Percentiles rank a stretch among this genome's conserved stretches.
These are phyloP conservation scores for Mellilla xanthometata DNA, from an alignment of 2,888 invertebrate species.

Conservation along the genomic window DNA sequence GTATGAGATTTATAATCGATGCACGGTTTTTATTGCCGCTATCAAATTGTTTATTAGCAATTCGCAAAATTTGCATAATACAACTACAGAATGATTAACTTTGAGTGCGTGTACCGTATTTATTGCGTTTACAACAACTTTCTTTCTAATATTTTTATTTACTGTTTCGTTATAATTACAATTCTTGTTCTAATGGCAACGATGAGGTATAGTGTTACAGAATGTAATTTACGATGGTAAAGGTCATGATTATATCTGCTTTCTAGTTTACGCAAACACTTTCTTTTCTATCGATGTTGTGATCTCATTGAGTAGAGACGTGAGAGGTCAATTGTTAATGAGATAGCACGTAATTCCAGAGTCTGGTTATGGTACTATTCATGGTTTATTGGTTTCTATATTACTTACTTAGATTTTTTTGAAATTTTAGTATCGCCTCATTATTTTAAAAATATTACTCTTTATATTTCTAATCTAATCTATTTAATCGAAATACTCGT, in stretches of 20 bases:
- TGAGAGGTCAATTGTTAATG: conserved; percentile 25
- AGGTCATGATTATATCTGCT: conserved; percentile 16
- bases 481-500: no score
- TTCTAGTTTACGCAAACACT: conserved; percentile 17
- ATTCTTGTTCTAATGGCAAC: no score
- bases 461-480: no score
- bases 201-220: not conserved
- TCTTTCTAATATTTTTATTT: not conserved
- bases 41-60: not conserved
- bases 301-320: not conserved
- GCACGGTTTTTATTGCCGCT: not conserved
- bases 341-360: conserved; percentile 6
- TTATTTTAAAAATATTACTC: no score
- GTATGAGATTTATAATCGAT: not conserved
- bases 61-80: conserved; percentile 1
- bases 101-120: not conserved
- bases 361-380: not conserved
- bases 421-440: no score
- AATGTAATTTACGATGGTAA: conserved; percentile 6
- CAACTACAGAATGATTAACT: conserved; percentile 3
- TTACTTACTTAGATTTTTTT: no score
- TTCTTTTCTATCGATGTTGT: conserved; percentile 25
- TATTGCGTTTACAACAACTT: conserved; percentile 1
- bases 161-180: no score
- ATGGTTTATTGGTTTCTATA: no score